Conservation (phyloP, 2,888 invertebrate species). For the Ectemnius continuus region DNA sequence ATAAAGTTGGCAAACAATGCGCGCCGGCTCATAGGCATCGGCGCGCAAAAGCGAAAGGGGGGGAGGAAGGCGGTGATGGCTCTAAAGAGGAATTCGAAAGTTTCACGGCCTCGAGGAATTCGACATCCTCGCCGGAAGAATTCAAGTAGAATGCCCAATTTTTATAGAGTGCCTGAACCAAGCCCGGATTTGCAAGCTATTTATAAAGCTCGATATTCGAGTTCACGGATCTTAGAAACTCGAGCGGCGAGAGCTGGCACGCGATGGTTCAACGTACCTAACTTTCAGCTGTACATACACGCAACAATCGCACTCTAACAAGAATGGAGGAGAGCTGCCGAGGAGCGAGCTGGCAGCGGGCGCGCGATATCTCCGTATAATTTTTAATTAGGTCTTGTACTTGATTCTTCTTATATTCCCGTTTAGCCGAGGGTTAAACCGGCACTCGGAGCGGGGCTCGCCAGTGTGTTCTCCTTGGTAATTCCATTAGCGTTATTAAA, state of each 20-base stretch:
- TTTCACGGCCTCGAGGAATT: not conserved
- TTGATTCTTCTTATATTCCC: slow-evolving; percentile 25
- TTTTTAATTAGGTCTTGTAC: slow-evolving; percentile 23
- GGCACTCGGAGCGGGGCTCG: not conserved
- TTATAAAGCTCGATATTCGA: too few relatives aligned
- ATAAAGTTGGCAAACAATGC: slow-evolving; percentile 6
- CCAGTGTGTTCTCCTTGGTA: slow-evolving; percentile 42
- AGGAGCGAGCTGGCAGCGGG: not conserved
- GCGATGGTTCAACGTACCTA: slow-evolving; percentile 4
- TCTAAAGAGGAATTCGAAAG: slow-evolving; percentile 1
- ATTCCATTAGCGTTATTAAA: slow-evolving; percentile 55
- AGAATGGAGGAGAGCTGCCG: not conserved
- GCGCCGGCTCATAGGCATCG: not conserved
- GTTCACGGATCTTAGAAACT: slow-evolving; percentile 1
- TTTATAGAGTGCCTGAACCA: not conserved
- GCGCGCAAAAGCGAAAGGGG: not conserved
- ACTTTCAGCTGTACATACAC: not conserved
- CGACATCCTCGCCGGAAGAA: not conserved
- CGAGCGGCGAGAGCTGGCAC: not conserved
- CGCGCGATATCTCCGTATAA: slow-evolving; percentile 18
- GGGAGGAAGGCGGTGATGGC: not conserved
- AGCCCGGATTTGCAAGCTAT: not conserved
- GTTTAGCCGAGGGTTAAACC: not conserved
- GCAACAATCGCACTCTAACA: not conserved
- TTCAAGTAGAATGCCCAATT: not conserved